Evolutionary conservation across 2,113 vertebrate genomes (phyloP).

Genomic region (Baryphthengus martii): DNA sequence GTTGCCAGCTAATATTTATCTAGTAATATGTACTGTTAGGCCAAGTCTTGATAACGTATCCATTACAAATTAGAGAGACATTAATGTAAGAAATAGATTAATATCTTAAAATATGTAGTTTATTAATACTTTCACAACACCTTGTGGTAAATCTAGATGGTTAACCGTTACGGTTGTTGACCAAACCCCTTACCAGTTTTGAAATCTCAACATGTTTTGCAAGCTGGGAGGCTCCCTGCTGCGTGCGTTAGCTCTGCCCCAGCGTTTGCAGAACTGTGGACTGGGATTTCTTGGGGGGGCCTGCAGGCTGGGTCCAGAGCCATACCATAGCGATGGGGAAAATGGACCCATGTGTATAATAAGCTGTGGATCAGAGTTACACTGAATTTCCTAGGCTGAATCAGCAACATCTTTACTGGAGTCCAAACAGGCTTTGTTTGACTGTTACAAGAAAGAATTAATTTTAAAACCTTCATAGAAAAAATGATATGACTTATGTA

Average conservation of each 20-base stretch:
- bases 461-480: background rate
- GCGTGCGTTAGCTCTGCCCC: fast-evolving
- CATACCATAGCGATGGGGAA: fast-evolving
- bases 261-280: fast-evolving
- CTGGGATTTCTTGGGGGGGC: too few species aligned
- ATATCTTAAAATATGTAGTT: background rate
- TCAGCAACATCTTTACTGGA: background rate
- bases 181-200: background rate
- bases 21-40: background rate
- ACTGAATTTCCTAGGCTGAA: background rate
- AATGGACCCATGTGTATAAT: background rate
- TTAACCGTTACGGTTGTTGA: background rate
- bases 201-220: background rate
- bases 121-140: background rate
- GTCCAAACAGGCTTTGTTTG: background rate
- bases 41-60: background rate
- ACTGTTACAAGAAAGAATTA: background rate
- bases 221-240: background rate
- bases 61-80: background rate
- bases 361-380: background rate
- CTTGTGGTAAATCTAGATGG: background rate
- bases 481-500: background rate
- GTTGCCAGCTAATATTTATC: background rate
- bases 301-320: background rate
- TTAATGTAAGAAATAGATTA: background rate